Base-by-base conservation (phyloP, 1,140 invertebrate genomes). In the Hycleus phaleratus region DNA sequence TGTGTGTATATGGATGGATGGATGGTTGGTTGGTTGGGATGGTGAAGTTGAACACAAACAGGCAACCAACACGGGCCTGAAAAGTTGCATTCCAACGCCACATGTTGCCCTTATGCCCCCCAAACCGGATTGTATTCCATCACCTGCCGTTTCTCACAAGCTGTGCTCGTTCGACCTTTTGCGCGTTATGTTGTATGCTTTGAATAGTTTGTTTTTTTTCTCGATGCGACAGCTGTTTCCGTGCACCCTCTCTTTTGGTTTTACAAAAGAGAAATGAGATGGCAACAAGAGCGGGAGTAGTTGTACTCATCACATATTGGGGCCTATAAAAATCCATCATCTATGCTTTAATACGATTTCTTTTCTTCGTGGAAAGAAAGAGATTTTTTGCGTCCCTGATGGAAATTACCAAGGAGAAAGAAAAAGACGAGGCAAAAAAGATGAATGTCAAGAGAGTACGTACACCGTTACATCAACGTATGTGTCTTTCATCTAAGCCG, bases 31-130 rank as follows among this genome's bases (percentile, higher is more conserved):
- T 18, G 18, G 18, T 18, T 18, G 18, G 18, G 32, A 5, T 7
- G 32, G 32, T 32, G 32, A 32, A 7, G 4, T 32, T 32, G 32
- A 32, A 32, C 7, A 7, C 32, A 32, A 7, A 7, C 32, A 32
- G 7, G 32, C 32, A 5, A 32, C 32, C 4, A 4, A 32, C 51
- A 45, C 51, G 51, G 51, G 51, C 42, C 32, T 53, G 32, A 32
- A 26, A 53, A 53, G 42, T 53, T 45, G 51, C 51, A 53, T 53
- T 53, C 51, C 51, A 53, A 38, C 51, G 51, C 42, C 51, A 53
- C 51, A 53, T 53, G 51, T 53, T 53, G 50, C 50, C 50, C 50
- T 49, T 53, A 53, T 53, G 51, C 51, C 51, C 49, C 50, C 42
- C 38, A 53, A 53, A 53, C 51, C 51, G 51, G 51, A 53, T 53